These are phyloP conservation scores for Tolmerus cingulatus DNA, from an alignment of 2,888 invertebrate genomes.

Conservation along the genomic window DNA sequence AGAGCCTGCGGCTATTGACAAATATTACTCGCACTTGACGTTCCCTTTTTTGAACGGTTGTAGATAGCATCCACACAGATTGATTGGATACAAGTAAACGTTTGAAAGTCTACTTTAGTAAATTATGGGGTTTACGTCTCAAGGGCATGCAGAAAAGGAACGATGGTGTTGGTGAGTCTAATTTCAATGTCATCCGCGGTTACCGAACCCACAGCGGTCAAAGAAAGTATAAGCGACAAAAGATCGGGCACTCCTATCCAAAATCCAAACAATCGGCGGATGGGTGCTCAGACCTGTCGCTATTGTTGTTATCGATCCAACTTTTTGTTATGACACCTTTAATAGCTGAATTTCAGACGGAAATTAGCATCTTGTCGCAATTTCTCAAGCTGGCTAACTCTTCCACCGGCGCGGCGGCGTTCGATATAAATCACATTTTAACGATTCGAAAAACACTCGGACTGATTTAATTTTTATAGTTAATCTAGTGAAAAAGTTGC, in stretches of 20 bases:
- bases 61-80: background rate
- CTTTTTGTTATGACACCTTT: background rate
- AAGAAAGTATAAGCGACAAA: slow-evolving; percentile 3
- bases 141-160: background rate
- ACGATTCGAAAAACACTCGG: background rate
- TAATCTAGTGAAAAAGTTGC: background rate
- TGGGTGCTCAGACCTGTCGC: background rate
- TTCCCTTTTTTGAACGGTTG: background rate
- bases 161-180: background rate
- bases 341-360: background rate
- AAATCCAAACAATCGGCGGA: background rate
- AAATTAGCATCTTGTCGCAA: background rate
- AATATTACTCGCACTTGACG: background rate
- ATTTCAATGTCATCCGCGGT: slow-evolving; percentile 17
- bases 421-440: background rate
- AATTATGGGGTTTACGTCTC: background rate
- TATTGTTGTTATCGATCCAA: background rate
- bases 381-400: background rate
- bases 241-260: background rate
- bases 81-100: background rate
- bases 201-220: background rate
- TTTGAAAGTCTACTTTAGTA: background rate
- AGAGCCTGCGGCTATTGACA: background rate
- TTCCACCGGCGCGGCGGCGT: background rate
- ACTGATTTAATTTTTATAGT: background rate